Conservation (phyloP, 2,797 vertebrate genomes). For the Ceyx erithaca region DNA sequence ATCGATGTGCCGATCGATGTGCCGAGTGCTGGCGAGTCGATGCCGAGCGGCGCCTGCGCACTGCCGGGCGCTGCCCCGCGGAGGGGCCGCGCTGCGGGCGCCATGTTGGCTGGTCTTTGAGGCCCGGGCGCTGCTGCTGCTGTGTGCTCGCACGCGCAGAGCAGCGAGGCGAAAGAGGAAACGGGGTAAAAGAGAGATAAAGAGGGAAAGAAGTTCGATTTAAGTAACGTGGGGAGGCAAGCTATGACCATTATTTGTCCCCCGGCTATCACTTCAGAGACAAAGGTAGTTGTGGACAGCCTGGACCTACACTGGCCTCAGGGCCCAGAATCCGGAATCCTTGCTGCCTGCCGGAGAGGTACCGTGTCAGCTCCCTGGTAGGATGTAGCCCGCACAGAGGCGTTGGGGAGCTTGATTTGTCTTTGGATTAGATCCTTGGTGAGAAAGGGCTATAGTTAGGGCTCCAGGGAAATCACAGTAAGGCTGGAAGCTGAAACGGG, state of each 20-base stretch:
- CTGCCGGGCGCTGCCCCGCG: fast-evolving
- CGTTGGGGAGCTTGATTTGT: no score
- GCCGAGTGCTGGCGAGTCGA: neutral
- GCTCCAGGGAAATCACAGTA: fast-evolving
- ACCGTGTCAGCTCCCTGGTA: fast-evolving
- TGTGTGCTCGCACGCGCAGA: fast-evolving
- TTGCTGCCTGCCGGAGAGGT: neutral
- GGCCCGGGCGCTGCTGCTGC: fast-evolving
- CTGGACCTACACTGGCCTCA: fast-evolving
- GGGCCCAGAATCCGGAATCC: no score
- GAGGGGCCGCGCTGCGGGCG: fast-evolving
- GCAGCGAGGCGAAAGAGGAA: neutral
- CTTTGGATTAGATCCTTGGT: fast-evolving
- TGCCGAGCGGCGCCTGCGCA: neutral
- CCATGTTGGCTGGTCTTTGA: fast-evolving
- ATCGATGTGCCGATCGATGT: neutral
- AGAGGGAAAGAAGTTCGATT: neutral
- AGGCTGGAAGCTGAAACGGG: neutral
- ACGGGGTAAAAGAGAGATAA: neutral
- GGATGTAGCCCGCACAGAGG: fast-evolving
- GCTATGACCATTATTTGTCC: neutral
- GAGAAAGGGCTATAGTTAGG: no score
- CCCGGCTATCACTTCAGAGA: fast-evolving
- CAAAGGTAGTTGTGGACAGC: fast-evolving
- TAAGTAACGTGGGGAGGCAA: neutral